Evolutionary conservation across 2,888 invertebrate genomes (phyloP).

Genomic region (Loripinus fragilis): DNA sequence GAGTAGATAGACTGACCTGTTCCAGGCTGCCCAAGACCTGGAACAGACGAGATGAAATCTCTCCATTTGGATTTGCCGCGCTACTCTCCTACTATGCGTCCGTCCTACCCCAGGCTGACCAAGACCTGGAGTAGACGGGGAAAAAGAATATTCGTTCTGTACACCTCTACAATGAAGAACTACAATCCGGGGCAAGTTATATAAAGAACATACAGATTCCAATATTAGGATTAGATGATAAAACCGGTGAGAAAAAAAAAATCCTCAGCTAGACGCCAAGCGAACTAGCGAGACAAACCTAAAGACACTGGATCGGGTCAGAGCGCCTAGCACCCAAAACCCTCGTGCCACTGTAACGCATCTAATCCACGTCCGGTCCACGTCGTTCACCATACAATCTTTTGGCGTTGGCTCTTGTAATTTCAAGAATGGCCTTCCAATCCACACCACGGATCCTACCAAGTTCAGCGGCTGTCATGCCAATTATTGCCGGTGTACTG

Average conservation of each 20-base stretch:
- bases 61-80: too few species aligned
- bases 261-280: not conserved
- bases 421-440: not conserved
- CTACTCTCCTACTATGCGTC: too few species aligned
- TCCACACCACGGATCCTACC: not conserved
- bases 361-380: not conserved
- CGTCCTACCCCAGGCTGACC: too few species aligned
- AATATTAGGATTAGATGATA: too few species aligned
- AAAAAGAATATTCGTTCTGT: too few species aligned
- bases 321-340: not conserved
- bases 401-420: not conserved
- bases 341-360: not conserved
- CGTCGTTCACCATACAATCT: not conserved
- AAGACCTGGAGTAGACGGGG: too few species aligned
- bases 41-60: too few species aligned
- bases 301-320: not conserved
- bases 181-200: not conserved
- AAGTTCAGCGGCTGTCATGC: conserved; percentile 9
- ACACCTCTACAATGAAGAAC: conserved; percentile 13
- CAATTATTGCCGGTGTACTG: conserved; percentile 13
- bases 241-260: too few species aligned
- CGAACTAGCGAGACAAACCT: not conserved
- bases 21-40: too few species aligned
- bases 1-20: too few species aligned
- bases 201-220: not conserved